These are phyloP conservation scores for Calonectris borealis DNA, from an alignment of 2,113 vertebrate species.

Conservation along the genomic window DNA sequence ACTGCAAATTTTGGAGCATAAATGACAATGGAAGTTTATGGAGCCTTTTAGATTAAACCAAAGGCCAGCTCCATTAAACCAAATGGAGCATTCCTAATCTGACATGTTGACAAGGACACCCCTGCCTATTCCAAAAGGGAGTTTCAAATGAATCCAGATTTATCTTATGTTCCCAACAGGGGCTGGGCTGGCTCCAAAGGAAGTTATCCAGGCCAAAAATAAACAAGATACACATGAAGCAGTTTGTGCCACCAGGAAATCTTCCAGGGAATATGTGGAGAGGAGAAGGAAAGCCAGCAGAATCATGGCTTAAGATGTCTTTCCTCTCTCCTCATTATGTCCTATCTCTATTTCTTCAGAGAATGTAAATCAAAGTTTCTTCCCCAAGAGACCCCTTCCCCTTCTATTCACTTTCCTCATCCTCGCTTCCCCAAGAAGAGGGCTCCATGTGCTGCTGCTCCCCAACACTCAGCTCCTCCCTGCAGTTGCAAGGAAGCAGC, in stretches of 20 bases:
- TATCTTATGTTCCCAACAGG: conserved; percentile 46
- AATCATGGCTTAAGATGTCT: not conserved
- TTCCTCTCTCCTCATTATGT: not conserved
- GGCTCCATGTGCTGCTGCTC: not conserved
- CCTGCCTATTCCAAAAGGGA: conserved; percentile 43
- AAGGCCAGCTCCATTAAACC: conserved; percentile 39
- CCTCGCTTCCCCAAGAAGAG: not conserved
- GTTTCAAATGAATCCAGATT: conserved; percentile 57
- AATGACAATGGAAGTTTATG: conserved; percentile 14
- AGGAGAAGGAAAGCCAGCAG: conserved; percentile 27
- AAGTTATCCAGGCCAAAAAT: conserved; percentile 50
- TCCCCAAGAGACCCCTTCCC: not conserved
- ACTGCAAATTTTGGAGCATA: not conserved
- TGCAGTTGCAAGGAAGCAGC: not conserved
- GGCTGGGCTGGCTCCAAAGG: conserved; percentile 50
- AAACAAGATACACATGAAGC: conserved; percentile 63
- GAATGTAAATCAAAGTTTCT: not conserved
- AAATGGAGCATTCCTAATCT: conserved; percentile 62
- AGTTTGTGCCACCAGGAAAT: conserved; percentile 47
- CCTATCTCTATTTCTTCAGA: not conserved
- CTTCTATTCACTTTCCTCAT: not conserved
- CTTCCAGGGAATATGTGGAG: conserved; percentile 37
- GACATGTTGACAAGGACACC: conserved; percentile 59
- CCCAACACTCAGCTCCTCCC: not conserved
- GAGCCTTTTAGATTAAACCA: conserved; percentile 13